These are phyloP conservation scores for Amphimedon queenslandica DNA, from an alignment of 37 sponge, comb jelly and placozoan genomes.

Conservation along the genomic window DNA sequence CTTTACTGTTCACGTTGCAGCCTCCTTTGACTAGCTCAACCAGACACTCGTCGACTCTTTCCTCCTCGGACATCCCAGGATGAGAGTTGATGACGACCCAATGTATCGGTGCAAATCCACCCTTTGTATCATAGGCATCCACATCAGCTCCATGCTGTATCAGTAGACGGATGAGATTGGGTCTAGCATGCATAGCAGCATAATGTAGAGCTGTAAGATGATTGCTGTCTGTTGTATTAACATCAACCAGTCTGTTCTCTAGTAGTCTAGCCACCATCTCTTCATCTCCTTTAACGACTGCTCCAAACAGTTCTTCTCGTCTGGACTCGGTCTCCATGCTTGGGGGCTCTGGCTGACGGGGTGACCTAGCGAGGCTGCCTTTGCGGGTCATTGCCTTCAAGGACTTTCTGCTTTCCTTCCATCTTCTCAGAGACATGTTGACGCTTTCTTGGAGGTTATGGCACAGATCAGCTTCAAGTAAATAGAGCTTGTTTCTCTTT, in stretches of 20 bases:
- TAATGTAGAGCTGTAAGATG: slow-evolving; percentile 60
- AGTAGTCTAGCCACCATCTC: slow-evolving; percentile 19
- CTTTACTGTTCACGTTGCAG: slow-evolving; percentile 36
- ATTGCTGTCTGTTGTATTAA: slow-evolving; percentile 40
- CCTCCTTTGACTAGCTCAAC: slow-evolving; percentile 39
- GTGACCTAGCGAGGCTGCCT: no score
- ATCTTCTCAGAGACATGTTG: no score
- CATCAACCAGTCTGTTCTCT: slow-evolving; percentile 32
- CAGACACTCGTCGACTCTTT: slow-evolving; percentile 36
- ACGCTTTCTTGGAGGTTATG: no score
- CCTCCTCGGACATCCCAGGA: slow-evolving; percentile 15
- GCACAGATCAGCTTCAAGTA: no score
- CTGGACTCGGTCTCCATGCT: no score
- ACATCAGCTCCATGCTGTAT: slow-evolving; percentile 41
- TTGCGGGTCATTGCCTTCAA: no score
- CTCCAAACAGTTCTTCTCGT: slow-evolving; percentile 19
- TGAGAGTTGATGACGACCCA: slow-evolving; percentile 60
- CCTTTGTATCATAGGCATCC: slow-evolving; percentile 47
- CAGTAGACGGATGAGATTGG: slow-evolving; percentile 31
- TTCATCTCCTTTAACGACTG: slow-evolving; percentile 50
- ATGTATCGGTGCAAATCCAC: slow-evolving; percentile 61
- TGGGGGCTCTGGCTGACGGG: no score
- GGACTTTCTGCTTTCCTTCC: no score
- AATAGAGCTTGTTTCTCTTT: no score
- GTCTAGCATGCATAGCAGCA: slow-evolving; percentile 65